Conservation (phyloP, 1,140 invertebrate genomes). For the Spodoptera frugiperda region DNA sequence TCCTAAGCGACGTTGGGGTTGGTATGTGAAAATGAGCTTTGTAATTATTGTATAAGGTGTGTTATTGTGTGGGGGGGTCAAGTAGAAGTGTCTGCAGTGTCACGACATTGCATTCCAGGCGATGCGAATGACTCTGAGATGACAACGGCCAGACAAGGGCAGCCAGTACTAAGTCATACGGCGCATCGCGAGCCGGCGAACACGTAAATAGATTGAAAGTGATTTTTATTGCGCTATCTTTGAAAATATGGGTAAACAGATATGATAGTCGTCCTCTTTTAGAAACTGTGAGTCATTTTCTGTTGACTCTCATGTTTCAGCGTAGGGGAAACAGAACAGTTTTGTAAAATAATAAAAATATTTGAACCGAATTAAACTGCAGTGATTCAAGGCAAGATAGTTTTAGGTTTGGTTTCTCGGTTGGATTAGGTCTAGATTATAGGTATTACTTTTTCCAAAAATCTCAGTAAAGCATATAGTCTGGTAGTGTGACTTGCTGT, state of each 20-base stretch:
- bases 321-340: too few species aligned
- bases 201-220: slow-evolving; percentile 31
- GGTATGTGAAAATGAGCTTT: slow-evolving; percentile 49
- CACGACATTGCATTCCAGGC: slow-evolving; percentile 82
- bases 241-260: not conserved
- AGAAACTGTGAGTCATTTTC: too few species aligned
- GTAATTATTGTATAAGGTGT: slow-evolving; percentile 21
- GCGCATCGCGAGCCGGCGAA: slow-evolving; percentile 51
- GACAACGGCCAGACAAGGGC: slow-evolving; percentile 85
- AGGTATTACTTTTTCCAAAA: too few species aligned
- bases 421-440: too few species aligned
- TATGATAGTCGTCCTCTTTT: not conserved
- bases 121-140: slow-evolving; percentile 81
- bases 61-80: slow-evolving; percentile 44
- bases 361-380: too few species aligned
- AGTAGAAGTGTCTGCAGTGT: slow-evolving; percentile 67
- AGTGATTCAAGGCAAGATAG: too few species aligned
- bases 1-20: slow-evolving; percentile 44
- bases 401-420: too few species aligned
- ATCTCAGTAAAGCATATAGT: too few species aligned
- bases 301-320: too few species aligned
- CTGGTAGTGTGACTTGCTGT: too few species aligned
- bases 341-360: too few species aligned
- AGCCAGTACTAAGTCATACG: slow-evolving; percentile 67
- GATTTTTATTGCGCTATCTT: slow-evolving; percentile 8